Conservation (phyloP, 1,140 invertebrate species). For the Paralvinella palmiformis region DNA sequence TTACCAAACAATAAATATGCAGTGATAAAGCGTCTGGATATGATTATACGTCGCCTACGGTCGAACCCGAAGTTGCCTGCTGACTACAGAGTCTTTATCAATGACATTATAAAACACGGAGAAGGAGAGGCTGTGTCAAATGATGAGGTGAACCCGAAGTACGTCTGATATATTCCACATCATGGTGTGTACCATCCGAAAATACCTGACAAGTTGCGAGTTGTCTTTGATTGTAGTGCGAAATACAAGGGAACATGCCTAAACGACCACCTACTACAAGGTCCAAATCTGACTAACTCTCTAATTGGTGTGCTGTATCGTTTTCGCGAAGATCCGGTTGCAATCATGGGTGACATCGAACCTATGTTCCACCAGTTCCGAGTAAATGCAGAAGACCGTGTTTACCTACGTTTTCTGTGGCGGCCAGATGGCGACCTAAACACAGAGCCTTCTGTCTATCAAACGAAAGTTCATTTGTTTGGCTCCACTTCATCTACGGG, state of each 20-base stretch:
- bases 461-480: constrained; percentile 24
- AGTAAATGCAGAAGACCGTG: constrained; percentile 15
- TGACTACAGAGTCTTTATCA: not conserved
- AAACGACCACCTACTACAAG: constrained; percentile 27
- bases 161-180: constrained; percentile 25
- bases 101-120: not conserved
- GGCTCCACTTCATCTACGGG: constrained; percentile 22
- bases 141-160: not conserved
- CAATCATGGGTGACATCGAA: constrained; percentile 22
- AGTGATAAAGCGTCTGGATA: not conserved
- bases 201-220: constrained; percentile 22
- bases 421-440: constrained; percentile 18
- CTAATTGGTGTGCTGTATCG: constrained; percentile 26
- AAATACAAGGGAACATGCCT: constrained; percentile 27
- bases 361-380: constrained; percentile 26
- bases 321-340: constrained; percentile 25
- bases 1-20: constrained; percentile 6
- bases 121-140: not conserved
- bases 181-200: constrained; percentile 22
- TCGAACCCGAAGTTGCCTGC: not conserved
- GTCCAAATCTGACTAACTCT: constrained; percentile 43
- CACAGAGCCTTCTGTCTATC: constrained; percentile 12
- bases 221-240: constrained; percentile 27
- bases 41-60: not conserved
- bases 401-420: constrained; percentile 24